Base-by-base conservation (phyloP, 2,113 vertebrate genomes). In the Anoplopoma fimbria region DNA sequence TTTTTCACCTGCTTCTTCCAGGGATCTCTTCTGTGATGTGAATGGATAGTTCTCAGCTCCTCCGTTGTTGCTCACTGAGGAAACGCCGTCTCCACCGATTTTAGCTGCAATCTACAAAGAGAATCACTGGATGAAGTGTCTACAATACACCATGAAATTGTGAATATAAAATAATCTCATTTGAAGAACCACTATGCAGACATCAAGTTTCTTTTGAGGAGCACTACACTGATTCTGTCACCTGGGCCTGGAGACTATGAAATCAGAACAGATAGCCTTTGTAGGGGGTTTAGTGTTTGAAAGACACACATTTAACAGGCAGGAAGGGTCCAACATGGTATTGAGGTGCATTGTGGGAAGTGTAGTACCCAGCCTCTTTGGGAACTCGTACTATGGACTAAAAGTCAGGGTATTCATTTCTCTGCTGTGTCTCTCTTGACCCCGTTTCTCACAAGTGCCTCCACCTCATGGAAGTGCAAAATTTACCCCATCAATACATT, bases 61-160 rank as follows among this genome's bases (percentile, higher is more conserved):
- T 78, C 94, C 96, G 61, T 95, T 97, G 94, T 98, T 98, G 91
- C 97, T 97, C 78, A 96, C 95, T 51, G 96, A 92, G 0, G 96
- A 93, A 1, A 94, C 95, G 2, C 95, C 91, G 2, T 99, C 97
- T 10, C 97, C 97, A 40, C 97, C 97, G 6, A 99, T 99, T 93
- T 99, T 99, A 78, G 97, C 97, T 87, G 97, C 97, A 36, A 99
- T 99, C 97, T 99, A 80, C 9, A 91, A 79, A 69, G 45, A 82
- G 13, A 31, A 4, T 63, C 9, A 63, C 0, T 0, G 3, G 23
- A 60, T 83, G 15, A 68, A 27, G 40, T 4, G 2, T 68, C 5
- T 38, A 38, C 23, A 42, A 23, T 34, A 63, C 62, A 34, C 0
- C 38, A 1, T 1, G 23, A 69, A 19, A 68, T 15, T 29, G 29